A percentile compares a stretch with the other conserved stretches of the same genome.
These are phyloP conservation scores for Lota lota DNA, from an alignment of 2,113 vertebrate genomes.

Conservation along the genomic window DNA sequence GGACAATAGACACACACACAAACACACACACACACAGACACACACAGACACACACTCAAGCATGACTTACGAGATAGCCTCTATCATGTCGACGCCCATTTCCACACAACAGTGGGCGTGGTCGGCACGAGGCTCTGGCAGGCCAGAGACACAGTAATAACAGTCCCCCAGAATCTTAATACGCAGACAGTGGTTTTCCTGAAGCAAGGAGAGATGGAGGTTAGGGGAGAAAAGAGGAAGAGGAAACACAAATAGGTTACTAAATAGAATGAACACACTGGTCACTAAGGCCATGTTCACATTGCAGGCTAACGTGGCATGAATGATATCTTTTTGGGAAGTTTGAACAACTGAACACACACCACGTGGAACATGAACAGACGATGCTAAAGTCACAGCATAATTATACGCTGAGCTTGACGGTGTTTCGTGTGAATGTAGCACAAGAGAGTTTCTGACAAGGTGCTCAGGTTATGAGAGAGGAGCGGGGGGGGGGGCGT, in stretches of 20 bases:
- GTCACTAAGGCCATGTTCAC: too few species aligned
- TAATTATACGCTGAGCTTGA: too few species aligned
- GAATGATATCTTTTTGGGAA: too few species aligned
- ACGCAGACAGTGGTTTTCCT: conserved; percentile 95
- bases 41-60: background rate
- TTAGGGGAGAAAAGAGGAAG: background rate
- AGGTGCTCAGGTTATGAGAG: too few species aligned
- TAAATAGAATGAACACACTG: background rate
- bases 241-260: background rate
- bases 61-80: conserved; percentile 88
- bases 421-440: too few species aligned
- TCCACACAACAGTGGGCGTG: conserved; percentile 97
- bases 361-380: too few species aligned
- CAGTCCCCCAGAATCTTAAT: conserved; percentile 97
- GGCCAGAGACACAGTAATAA: conserved; percentile 93
- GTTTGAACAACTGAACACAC: too few species aligned
- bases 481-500: too few species aligned
- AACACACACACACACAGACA: background rate
- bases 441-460: too few species aligned
- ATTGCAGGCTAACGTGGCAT: too few species aligned
- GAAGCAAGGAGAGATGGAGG: conserved; percentile 8
- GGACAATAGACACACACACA: background rate
- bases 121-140: conserved; percentile 89
- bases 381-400: too few species aligned
- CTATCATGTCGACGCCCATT: conserved; percentile 98